A percentile compares a stretch with the other conserved stretches of the same genome.
Evolutionary conservation across 2,797 vertebrate genomes (phyloP).

Genomic region (Serranus cabrilla): DNA sequence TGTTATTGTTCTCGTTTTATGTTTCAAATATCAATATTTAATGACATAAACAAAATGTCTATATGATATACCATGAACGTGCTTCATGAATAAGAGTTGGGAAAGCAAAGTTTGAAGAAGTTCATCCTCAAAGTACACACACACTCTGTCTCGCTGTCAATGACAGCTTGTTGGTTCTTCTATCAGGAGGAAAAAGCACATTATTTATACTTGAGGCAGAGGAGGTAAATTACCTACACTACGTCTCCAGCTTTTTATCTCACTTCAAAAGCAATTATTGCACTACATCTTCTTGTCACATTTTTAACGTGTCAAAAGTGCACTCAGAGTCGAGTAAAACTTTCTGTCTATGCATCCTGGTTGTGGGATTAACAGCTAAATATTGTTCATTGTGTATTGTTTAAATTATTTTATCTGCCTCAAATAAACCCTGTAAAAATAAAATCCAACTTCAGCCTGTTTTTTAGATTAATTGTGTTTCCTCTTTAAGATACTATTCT

Average conservation of each 20-base stretch:
- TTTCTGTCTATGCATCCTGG: slow-evolving; percentile 7
- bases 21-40: neutral
- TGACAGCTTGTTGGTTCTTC: slow-evolving; percentile 3
- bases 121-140: neutral
- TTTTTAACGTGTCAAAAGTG: slow-evolving; percentile 32
- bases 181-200: slow-evolving; percentile 19
- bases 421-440: slow-evolving; percentile 18
- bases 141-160: neutral
- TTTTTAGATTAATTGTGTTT: slow-evolving; percentile 12
- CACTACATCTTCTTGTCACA: slow-evolving; percentile 10
- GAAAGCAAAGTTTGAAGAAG: neutral
- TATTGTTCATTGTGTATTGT: slow-evolving; percentile 2
- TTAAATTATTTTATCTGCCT: slow-evolving; percentile 18
- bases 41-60: neutral
- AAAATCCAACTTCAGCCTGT: slow-evolving; percentile 20
- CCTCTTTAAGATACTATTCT: neutral
- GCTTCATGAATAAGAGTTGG: neutral
- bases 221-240: slow-evolving; percentile 14
- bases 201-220: slow-evolving; percentile 22
- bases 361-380: slow-evolving; percentile 14
- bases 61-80: neutral
- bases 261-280: slow-evolving; percentile 41
- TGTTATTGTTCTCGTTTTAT: too few relatives aligned
- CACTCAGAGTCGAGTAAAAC: slow-evolving; percentile 16
- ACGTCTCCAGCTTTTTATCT: slow-evolving; percentile 49